Base-by-base conservation (phyloP, 1,140 invertebrate species). In the Drosophila tani region DNA sequence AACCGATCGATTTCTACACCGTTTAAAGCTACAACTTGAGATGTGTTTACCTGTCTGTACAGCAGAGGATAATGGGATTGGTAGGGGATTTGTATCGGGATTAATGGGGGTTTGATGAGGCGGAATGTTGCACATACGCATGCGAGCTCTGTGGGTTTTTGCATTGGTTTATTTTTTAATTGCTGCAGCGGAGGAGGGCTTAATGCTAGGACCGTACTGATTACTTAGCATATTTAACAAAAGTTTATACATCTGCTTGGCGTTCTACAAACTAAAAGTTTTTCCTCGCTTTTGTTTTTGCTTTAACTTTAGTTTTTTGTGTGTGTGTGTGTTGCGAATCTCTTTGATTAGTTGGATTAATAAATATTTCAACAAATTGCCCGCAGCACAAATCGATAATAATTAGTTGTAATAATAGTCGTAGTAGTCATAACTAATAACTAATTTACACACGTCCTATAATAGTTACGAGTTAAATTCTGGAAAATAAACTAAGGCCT, bases 331-430 rank as follows among this genome's bases (percentile, higher is more conserved):
- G 49, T 56, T 47, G 38, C 62, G 63, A 70, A 70, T 70, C 67
- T 82, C 67, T 71, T 80, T 58, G 59, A 67, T 69, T 76, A 66
- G 56, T 56, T 60, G 38, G 63, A 65, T 88, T 83, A 84, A 88
- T 88, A 88, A 81, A 86, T 86, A 87, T 81, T 78, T 87, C 58
- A 87, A 87, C 84, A 87, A 87, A 82, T 86, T 86, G 73, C 75
- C 82, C 62, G 73, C 77, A 78, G 69, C 73, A 78, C 73, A 45
- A 82, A 84, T 81, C 75, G 75, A 70, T 79, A 77, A 78, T 78
- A 79, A 46, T 29, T 49, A 51, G 19, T 55, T 2, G 8, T 55
- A 38, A 55, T 59, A 66, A 78, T 79, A 58, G 66, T 79, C 70
- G 9, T 35, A 35, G 19, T 75, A 63, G 35, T 70, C 56, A 45